Evolutionary conservation across 2,113 vertebrate genomes (phyloP).

Genomic region (Lepus americanus): DNA sequence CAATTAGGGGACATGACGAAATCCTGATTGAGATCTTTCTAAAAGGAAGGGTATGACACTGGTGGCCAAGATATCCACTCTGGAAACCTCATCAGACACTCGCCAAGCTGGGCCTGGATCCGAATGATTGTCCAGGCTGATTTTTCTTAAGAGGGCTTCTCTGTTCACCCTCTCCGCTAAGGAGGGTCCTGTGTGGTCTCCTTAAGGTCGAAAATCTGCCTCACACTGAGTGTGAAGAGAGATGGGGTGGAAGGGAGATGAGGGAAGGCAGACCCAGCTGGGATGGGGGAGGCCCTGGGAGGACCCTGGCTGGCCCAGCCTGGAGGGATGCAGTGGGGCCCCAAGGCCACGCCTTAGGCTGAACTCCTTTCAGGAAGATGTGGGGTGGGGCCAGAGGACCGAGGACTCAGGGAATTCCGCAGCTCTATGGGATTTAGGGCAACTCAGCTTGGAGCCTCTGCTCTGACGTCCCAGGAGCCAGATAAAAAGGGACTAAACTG

Average conservation of each 20-base stretch:
- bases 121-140: background rate
- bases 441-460: background rate
- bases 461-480: background rate
- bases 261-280: background rate
- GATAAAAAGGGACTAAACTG: background rate
- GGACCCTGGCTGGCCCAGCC: background rate
- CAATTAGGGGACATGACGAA: background rate
- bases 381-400: background rate
- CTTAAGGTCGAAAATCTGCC: background rate
- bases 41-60: constrained; percentile 5
- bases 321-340: background rate
- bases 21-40: background rate
- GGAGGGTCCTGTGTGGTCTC: background rate
- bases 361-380: background rate
- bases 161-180: background rate
- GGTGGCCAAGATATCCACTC: constrained; percentile 28
- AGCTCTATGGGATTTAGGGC: background rate
- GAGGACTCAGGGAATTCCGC: background rate
- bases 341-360: background rate
- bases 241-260: background rate
- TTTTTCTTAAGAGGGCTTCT: constrained; percentile 22
- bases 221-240: background rate
- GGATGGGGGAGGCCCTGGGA: background rate
- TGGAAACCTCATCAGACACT: constrained; percentile 34
- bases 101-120: constrained; percentile 26